Evolutionary conservation across 2,888 invertebrate species (phyloP).

Genomic region (Agelastica alni): DNA sequence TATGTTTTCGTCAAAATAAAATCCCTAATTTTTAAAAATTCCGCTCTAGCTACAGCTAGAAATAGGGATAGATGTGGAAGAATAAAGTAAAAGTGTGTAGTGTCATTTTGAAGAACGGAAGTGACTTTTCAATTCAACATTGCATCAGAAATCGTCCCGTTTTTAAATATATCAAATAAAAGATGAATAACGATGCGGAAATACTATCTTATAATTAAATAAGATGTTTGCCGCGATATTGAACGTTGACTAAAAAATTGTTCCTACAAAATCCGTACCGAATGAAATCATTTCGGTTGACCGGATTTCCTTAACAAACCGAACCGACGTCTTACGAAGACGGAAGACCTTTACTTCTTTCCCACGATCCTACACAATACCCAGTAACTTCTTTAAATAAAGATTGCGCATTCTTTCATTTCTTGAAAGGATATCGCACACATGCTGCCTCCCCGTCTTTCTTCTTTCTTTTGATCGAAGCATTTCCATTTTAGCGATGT

Average conservation of each 20-base stretch:
- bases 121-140: no score
- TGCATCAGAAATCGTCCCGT: no score
- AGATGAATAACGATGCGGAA: no score
- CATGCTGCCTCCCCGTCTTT: conserved; percentile 10
- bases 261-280: conserved; percentile 3
- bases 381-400: conserved; percentile 23
- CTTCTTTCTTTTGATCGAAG: conserved; percentile 14
- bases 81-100: no score
- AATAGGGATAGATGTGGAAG: no score
- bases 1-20: no score
- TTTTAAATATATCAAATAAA: no score
- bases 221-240: no score
- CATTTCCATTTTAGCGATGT: conserved; percentile 19
- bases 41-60: no score
- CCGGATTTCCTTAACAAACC: conserved; percentile 29
- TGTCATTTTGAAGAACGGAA: no score
- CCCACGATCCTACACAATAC: conserved; percentile 28
- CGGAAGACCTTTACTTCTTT: conserved; percentile 17
- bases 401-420: conserved; percentile 21
- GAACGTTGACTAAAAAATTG: not conserved
- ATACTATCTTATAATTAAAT: no score
- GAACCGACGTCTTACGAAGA: conserved; percentile 23
- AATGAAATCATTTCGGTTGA: conserved; percentile 18
- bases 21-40: no score
- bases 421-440: conserved; percentile 16